Percentiles rank a stretch among this genome's conserved stretches.
Evolutionary conservation across 1,140 invertebrate genomes (phyloP).

Genomic region (Neodiprion fabricii): DNA sequence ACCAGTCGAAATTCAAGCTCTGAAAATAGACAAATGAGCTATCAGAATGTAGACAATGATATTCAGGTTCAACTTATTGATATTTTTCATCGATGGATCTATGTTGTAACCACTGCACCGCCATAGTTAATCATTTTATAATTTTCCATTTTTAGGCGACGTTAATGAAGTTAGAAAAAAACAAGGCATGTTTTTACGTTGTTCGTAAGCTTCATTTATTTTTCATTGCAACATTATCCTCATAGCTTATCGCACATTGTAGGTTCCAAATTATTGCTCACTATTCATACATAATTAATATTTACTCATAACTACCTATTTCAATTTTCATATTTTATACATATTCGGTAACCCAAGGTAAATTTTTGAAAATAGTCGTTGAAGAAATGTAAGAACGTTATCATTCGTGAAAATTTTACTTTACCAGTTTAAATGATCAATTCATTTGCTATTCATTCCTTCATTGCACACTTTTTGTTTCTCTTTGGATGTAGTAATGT

Average conservation of each 20-base stretch:
- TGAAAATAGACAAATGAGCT: slow-evolving; percentile 31
- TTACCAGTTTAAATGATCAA: too few relatives aligned
- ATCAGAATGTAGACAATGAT: slow-evolving; percentile 47
- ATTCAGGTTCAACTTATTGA: slow-evolving; percentile 47
- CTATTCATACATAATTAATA: slow-evolving; percentile 9
- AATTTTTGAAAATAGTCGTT: too few relatives aligned
- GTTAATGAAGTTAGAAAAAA: slow-evolving; percentile 66
- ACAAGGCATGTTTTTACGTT: slow-evolving; percentile 67
- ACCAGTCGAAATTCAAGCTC: slow-evolving; percentile 28
- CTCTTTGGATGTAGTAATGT: too few relatives aligned
- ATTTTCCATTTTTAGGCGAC: slow-evolving; percentile 63
- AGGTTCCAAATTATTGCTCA: slow-evolving; percentile 1
- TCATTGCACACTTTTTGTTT: too few relatives aligned
- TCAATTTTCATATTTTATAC: slow-evolving; percentile 29
- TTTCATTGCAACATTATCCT: slow-evolving; percentile 28
- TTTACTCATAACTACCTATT: slow-evolving; percentile 16
- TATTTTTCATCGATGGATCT: slow-evolving; percentile 16
- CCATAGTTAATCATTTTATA: slow-evolving; percentile 15
- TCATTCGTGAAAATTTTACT: too few relatives aligned
- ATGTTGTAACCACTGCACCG: background rate
- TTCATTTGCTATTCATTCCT: too few relatives aligned
- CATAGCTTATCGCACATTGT: background rate
- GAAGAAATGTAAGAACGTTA: too few relatives aligned
- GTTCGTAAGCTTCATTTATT: slow-evolving; percentile 31
- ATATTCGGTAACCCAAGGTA: too few relatives aligned